phyloP scores from a whole-genome alignment of 2,113 vertebrate species.

The Vulpes vulpes region DNA sequence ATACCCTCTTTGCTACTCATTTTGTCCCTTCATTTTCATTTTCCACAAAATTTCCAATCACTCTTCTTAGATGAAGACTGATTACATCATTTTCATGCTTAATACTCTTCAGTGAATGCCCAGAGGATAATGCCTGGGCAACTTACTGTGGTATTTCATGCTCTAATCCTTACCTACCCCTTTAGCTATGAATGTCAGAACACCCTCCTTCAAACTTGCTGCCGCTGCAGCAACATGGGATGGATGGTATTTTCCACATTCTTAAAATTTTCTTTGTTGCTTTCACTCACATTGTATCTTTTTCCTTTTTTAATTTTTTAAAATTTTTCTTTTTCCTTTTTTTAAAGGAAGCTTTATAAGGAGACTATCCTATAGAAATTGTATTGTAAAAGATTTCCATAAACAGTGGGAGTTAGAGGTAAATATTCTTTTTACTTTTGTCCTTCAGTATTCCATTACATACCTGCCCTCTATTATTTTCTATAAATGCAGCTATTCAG shows the following conservation, averaged over 20 bases:
- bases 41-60: neutral
- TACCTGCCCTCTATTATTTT: neutral
- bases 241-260: neutral
- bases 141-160: neutral
- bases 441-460: neutral
- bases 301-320: neutral
- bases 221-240: neutral
- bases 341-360: neutral
- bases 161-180: neutral
- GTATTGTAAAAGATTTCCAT: neutral
- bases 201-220: neutral
- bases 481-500: constrained; percentile 18
- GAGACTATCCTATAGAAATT: neutral
- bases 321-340: neutral
- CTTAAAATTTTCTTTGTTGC: neutral
- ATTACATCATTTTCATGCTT: neutral
- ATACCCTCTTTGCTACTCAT: neutral
- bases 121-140: neutral
- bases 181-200: neutral
- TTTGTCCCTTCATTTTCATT: neutral
- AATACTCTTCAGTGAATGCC: too few species aligned
- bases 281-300: neutral
- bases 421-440: neutral
- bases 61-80: neutral
- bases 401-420: neutral